Base-by-base conservation (phyloP, 2,888 invertebrate species). In the Apoderus coryli region DNA sequence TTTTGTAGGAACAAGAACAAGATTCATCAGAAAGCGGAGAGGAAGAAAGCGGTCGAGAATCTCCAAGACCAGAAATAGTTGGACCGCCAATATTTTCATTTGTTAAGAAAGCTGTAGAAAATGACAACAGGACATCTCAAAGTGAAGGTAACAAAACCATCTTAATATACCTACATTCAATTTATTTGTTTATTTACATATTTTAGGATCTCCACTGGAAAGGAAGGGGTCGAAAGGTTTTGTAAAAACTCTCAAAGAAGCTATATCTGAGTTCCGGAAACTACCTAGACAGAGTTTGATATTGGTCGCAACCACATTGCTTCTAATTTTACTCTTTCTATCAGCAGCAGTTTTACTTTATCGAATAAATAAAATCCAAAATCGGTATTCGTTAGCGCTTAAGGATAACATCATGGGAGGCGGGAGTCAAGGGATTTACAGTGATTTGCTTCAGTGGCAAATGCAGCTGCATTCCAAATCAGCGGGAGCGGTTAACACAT, bases 401-500 rank as follows among this genome's bases (percentile, higher is more conserved):
- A 55, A 19, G 47, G 55, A 35, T 10, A 26, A 29, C 10, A 24
- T 36, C 2, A 29, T 37, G 22, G 37, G 39, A 4, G 57, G 65
- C 0, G 68, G 67, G 16, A 63, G 66, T 44, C 72, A 73, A 41
- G 65, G 69, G 41, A 61, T 69, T 29, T 77, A 77, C 56, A 64
- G 67, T 26, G 75, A 76, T 56, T 59, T 78, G 36, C 60, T 76
- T 26, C 65, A 72, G 35, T 77, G 76, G 73, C 73, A 77, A 39
- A 64, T 71, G 40, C 65, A 73, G 39, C 56, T 79, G 45, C 78
- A 78, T 63, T 67, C 72, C 26, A 72, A 74, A 38, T 77, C 78
- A 31, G 73, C 77, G 4, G 63, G 65, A 41, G 77, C 79, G 46
- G 68, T 79, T 42, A 75, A 78, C 56, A 69, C 70, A 43, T 77